Evolutionary conservation across 1,140 invertebrate species (phyloP).

Genomic region (Augochlora pura): DNA sequence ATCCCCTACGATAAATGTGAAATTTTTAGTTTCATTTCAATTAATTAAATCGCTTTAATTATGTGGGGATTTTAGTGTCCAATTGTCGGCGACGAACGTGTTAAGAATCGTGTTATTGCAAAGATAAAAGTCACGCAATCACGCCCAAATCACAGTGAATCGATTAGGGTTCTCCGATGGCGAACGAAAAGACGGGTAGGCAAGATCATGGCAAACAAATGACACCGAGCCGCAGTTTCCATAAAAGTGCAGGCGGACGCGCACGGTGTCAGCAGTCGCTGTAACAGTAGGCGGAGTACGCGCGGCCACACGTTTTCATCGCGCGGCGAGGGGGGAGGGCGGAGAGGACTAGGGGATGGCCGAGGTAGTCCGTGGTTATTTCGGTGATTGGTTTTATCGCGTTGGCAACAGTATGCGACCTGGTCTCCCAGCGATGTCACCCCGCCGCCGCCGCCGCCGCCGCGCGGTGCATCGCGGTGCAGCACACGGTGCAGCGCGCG

Average conservation of each 20-base stretch:
- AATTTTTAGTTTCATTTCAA: too few species aligned
- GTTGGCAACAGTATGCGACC: conserved; percentile 75
- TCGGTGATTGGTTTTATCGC: conserved; percentile 79
- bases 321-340: conserved; percentile 63
- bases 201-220: background rate
- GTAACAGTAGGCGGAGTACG: conserved; percentile 24
- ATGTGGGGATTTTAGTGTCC: too few species aligned
- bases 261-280: background rate
- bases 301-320: conserved; percentile 65
- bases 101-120: too few species aligned
- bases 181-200: too few species aligned
- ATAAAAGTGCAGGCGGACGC: background rate
- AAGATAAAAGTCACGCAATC: too few species aligned
- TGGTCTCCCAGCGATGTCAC: conserved; percentile 54
- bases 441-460: too few species aligned
- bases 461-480: background rate
- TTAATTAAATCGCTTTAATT: too few species aligned
- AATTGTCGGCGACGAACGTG: too few species aligned
- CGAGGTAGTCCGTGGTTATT: conserved; percentile 77
- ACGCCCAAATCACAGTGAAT: too few species aligned
- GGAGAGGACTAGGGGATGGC: conserved; percentile 68
- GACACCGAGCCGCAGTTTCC: background rate
- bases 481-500: too few species aligned
- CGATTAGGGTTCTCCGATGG: too few species aligned
- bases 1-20: too few species aligned